Conservation (phyloP, 2,113 vertebrate species). For the Muntiacus reevesi region DNA sequence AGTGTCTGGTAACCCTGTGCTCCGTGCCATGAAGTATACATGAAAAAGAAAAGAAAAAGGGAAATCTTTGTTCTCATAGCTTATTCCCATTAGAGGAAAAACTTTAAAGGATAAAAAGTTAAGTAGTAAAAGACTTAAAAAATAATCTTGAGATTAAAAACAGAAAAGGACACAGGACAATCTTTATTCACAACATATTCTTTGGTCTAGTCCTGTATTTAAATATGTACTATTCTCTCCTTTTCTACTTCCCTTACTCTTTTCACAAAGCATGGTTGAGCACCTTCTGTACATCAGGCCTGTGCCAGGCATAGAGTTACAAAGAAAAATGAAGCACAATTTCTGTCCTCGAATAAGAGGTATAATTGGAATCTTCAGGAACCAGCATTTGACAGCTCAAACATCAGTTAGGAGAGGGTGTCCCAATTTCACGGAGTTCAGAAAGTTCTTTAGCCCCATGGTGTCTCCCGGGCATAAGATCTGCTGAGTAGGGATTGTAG, state of each 20-base stretch:
- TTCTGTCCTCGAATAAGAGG: neutral
- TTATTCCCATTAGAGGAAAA: constrained; percentile 6
- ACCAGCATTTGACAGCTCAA: neutral
- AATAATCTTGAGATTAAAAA: neutral
- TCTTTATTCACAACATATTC: neutral
- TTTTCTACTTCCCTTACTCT: neutral
- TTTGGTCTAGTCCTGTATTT: neutral
- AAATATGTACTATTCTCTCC: neutral
- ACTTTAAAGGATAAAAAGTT: neutral
- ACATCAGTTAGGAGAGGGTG: neutral
- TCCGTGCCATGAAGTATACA: neutral
- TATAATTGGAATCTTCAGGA: neutral
- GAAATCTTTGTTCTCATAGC: neutral
- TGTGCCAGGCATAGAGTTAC: neutral
- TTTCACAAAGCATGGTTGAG: neutral
- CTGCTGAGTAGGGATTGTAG: neutral
- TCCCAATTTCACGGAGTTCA: neutral
- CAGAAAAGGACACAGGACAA: neutral
- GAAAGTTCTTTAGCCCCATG: neutral
- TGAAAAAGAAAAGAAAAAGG: neutral
- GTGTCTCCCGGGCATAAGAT: neutral
- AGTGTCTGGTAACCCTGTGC: neutral
- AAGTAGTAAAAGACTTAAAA: neutral
- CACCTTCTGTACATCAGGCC: neutral
- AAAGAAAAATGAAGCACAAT: neutral